These are phyloP conservation scores for Ascaphus truei DNA, from an alignment of 2,113 vertebrate species.

Conservation along the genomic window DNA sequence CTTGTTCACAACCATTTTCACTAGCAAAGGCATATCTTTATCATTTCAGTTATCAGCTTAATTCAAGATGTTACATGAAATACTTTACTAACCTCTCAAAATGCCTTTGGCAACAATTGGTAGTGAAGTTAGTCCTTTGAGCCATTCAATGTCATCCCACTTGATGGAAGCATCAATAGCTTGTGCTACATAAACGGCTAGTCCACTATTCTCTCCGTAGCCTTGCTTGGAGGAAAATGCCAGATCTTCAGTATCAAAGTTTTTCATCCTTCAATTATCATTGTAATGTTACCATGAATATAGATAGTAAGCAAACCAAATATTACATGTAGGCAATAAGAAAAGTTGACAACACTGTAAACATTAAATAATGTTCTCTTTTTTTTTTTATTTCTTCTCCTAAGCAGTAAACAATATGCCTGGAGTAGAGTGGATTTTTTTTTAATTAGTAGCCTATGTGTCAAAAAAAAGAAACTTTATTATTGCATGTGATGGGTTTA, in stretches of 20 bases:
- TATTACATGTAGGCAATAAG: neutral
- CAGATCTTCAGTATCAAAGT: conserved; percentile 77
- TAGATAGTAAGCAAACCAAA: neutral
- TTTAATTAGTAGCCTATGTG: no score
- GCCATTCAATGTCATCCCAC: conserved; percentile 87
- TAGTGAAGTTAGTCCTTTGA: conserved; percentile 73
- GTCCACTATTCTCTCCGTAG: conserved; percentile 79
- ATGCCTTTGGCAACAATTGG: conserved; percentile 87
- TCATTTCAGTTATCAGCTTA: no score
- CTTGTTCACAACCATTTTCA: no score
- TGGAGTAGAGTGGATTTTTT: no score
- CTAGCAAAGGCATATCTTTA: no score
- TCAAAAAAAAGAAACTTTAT: no score
- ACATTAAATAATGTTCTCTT: no score
- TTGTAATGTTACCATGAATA: no score
- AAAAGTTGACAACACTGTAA: neutral
- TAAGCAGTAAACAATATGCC: no score
- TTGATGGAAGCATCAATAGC: conserved; percentile 79
- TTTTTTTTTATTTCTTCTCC: no score
- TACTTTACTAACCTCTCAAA: conserved; percentile 70
- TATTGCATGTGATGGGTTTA: no score
- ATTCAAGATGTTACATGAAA: no score
- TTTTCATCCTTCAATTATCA: conserved; percentile 73
- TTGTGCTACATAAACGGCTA: conserved; percentile 83
- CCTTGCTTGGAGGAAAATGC: conserved; percentile 74